Base-by-base conservation (phyloP, 2,888 invertebrate genomes). In the Mystacides longicornis region DNA sequence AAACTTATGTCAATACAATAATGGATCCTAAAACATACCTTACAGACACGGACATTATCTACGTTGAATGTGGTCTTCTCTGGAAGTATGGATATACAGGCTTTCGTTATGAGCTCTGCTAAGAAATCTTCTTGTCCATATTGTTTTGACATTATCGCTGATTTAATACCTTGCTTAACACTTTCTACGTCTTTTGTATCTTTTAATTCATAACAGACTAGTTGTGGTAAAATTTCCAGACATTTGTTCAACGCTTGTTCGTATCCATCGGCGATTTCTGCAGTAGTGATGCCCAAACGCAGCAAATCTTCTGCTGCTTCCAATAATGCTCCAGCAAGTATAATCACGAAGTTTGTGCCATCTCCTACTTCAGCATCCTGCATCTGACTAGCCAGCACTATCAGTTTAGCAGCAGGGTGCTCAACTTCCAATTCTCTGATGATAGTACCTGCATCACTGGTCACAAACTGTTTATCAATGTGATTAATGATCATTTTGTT, bases 401-500 rank as follows among this genome's bases (percentile, higher is more conserved):
- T 87, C 61, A 99, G 78, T 71, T 94, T 96, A 5, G 96, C 99
- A 37, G 98, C 99, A 37, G 99, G 99, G 73, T 99, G 99, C 70
- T 98, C 95, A 22, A 99, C 89, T 77, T 97, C 95, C 45, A 97
- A 73, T 70, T 97, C 95, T 61, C 89, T 83, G 64, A 99, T 89
- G 60, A 99, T 98, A 0, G 99, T 99, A 1, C 95, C 98, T 20
- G 98, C 99, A 79, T 99, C 99, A 70, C 94, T 98, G 1, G 99
- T 99, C 2, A 99, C 93, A 76, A 98, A 99, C 64, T 98, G 85
- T 69, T 99, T 99, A 67, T 97, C 97, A 63, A 99, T 82, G 70
- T 99, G 97, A 74, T 99, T 99, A 57, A 99, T 98, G 20, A 99
- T 89, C 92, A 99, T 97, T 80, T 99, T 99, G 73, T 99, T 99